A percentile compares a stretch with the other conserved stretches of the same genome.
phyloP scores from a whole-genome alignment of 2,888 invertebrate species.

The Drosophila siamana region DNA sequence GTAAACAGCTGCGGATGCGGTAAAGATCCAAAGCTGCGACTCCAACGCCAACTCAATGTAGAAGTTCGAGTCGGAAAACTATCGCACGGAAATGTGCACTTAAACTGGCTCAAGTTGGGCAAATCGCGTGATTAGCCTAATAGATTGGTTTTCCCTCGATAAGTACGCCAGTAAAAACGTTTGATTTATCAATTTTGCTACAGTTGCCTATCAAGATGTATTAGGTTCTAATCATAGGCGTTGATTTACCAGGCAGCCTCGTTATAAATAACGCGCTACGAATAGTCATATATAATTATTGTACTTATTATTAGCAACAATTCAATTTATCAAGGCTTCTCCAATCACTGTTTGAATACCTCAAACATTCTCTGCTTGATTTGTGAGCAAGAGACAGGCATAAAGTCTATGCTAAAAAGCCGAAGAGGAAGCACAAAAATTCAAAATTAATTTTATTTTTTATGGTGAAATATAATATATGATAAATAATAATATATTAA shows the following conservation, averaged over 20 bases:
- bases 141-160: constrained; percentile 51
- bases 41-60: constrained; percentile 10
- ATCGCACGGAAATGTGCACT: constrained; percentile 58
- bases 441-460: too few relatives aligned
- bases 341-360: too few relatives aligned
- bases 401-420: too few relatives aligned
- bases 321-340: constrained; percentile 61
- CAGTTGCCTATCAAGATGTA: constrained; percentile 68
- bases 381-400: constrained; percentile 18
- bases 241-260: constrained; percentile 66
- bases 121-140: constrained; percentile 60
- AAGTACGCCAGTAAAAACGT: constrained; percentile 46
- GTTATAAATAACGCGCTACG: constrained; percentile 51
- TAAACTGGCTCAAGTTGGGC: constrained; percentile 8
- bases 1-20: constrained; percentile 75
- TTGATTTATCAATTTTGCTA: constrained; percentile 72
- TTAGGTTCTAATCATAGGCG: constrained; percentile 75
- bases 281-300: constrained; percentile 48
- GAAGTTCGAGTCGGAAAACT: constrained; percentile 37
- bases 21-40: constrained; percentile 60
- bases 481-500: too few relatives aligned
- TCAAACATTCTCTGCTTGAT: constrained; percentile 48
- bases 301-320: constrained; percentile 63
- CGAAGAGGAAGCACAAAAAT: too few relatives aligned
- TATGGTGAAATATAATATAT: too few relatives aligned